Evolutionary conservation across 1,140 invertebrate genomes (phyloP).

Genomic region (Cryptotermes secundus): DNA sequence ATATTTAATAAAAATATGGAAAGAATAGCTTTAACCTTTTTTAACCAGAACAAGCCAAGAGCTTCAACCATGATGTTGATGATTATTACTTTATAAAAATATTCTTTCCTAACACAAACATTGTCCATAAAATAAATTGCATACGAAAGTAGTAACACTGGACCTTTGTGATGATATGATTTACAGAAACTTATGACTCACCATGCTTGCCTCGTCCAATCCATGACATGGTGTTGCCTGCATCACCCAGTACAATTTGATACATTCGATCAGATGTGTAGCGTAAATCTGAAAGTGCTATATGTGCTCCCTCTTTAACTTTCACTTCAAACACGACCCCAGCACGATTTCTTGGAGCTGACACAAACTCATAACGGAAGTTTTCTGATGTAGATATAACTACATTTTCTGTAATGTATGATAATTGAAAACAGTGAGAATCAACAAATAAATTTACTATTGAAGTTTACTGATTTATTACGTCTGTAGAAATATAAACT

Average conservation of each 20-base stretch:
- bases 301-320: slow-evolving; percentile 55
- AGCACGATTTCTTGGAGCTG: slow-evolving; percentile 58
- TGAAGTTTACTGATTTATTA: too few species aligned
- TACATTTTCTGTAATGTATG: slow-evolving; percentile 54
- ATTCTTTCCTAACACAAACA: too few species aligned
- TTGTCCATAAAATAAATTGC: too few species aligned
- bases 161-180: neutral
- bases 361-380: slow-evolving; percentile 61
- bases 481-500: too few species aligned
- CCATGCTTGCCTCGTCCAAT: slow-evolving; percentile 63
- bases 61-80: too few species aligned
- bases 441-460: too few species aligned
- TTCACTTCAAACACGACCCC: slow-evolving; percentile 58
- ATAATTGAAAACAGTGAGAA: too few species aligned
- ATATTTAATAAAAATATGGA: too few species aligned
- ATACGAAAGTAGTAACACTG: too few species aligned
- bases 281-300: slow-evolving; percentile 55
- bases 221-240: slow-evolving; percentile 55
- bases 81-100: too few species aligned
- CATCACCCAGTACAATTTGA: slow-evolving; percentile 57
- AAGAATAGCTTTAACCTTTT: too few species aligned
- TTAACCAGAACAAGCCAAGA: too few species aligned
- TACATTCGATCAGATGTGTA: slow-evolving; percentile 58
- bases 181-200: slow-evolving; percentile 41
- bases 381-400: slow-evolving; percentile 61